Base-by-base conservation (phyloP, 2,113 vertebrate species). In the Alexandromys fortis region DNA sequence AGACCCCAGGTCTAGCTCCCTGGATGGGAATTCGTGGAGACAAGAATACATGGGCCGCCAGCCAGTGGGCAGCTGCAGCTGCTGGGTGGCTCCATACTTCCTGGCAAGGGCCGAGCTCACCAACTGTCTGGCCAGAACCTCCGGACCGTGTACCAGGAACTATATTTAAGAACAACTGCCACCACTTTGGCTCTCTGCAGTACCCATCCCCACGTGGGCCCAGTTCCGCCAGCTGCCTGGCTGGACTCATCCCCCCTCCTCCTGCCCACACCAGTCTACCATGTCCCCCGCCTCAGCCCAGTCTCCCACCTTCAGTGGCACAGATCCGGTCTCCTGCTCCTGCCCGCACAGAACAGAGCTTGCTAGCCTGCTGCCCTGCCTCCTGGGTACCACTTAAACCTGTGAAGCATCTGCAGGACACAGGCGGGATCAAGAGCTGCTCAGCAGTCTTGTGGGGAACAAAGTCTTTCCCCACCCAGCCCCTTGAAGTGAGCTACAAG, bases 361-460 rank as follows among this genome's bases (percentile, higher is more conserved):
- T 95, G 78, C 90, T 68, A 96, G 96, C 96, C 95, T 11, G 89
- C 93, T 90, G 95, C 97, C 97, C 97, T 97, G 95, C 87, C 93
- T 96, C 95, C 78, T 47, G 90, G 93, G 96, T 12, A 63, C 92
- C 96, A 91, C 78, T 96, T 97, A 97, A 91, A 83, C 89, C 96
- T 96, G 97, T 30, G 92, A 96, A 90, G 97, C 92, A 97, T 97
- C 97, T 96, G 97, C 78, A 67, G 96, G 96, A 97, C 96, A 97
- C 94, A 97, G 30, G 93, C 83, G 28, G 12, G 77, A 45, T 95
- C 97, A 95, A 79, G 73, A 77, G 24, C n/a, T 85, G 90, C 86
- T 92, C 86, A 89, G 70, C 76, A 92, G 88, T 96, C 77, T 86
- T 70, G 72, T 0, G 24, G 87, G 77, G 94, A 63, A 52, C 10